These are phyloP conservation scores for Brenthis daphne DNA, from an alignment of 2,888 invertebrate genomes.

Conservation along the genomic window DNA sequence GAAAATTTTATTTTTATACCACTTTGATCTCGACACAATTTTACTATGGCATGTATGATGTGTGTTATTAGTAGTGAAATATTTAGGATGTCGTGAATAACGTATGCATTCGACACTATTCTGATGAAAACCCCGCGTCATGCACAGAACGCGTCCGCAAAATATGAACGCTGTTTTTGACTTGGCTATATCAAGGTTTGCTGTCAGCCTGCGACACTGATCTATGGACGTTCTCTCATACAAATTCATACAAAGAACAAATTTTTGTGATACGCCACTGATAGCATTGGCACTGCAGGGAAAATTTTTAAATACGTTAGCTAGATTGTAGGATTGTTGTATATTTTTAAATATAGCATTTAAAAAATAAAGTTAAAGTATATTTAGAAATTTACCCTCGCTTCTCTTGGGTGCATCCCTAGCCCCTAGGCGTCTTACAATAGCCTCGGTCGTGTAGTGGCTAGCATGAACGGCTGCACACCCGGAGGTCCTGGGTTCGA, in stretches of 20 bases:
- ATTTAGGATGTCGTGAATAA: neutral
- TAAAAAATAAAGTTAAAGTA: too few relatives aligned
- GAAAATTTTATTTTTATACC: too few relatives aligned
- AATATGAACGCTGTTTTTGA: slow-evolving; percentile 20
- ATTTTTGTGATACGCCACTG: slow-evolving; percentile 12
- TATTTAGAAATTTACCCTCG: too few relatives aligned
- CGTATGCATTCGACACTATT: slow-evolving; percentile 5
- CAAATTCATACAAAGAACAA: slow-evolving; percentile 17
- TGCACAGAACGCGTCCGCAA: slow-evolving; percentile 11
- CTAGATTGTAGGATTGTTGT: too few relatives aligned
- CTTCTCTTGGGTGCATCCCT: too few relatives aligned
- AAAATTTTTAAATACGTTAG: neutral
- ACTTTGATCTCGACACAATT: too few relatives aligned
- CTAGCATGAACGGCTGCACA: too few relatives aligned
- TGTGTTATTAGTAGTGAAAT: neutral
- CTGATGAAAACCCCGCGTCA: slow-evolving; percentile 19
- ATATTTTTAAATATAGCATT: too few relatives aligned
- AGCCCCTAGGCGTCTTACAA: too few relatives aligned
- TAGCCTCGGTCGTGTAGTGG: too few relatives aligned
- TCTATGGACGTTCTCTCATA: slow-evolving; percentile 15
- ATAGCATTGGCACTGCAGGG: slow-evolving; percentile 1
- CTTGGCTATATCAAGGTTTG: slow-evolving; percentile 11
- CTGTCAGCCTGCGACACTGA: slow-evolving; percentile 18
- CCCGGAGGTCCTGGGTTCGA: too few relatives aligned
- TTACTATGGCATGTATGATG: neutral